Base-by-base conservation (phyloP, 2,113 vertebrate species). In the Podarcis cretensis region DNA sequence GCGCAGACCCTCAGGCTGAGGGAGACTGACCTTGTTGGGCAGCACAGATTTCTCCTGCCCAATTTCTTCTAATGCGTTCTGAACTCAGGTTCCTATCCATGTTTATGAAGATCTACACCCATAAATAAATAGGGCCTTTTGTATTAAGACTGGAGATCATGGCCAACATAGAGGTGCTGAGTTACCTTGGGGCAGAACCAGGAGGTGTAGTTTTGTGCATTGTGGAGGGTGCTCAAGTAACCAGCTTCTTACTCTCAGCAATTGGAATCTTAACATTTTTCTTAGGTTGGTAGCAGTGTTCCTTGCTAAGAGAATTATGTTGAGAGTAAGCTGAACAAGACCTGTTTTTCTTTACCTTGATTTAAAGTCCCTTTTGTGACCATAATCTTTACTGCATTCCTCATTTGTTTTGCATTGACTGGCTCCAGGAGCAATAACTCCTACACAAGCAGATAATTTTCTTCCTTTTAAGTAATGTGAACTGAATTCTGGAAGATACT, bases 401-500 rank as follows among this genome's bases (percentile, higher is more conserved):
- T 87, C 87, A 81, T 69, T 63, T 63, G 18, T 63, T 63, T 20
- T 63, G 59, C 59, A 63, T 63, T 71, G 68, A 71, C 68, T 30
- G 68, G 68, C 23, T 30, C 68, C 30, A 30, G 85, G 89, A 92
- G 79, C n/a, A n/a, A 0, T 30, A 91, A 63, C 78, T 89, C 25
- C 89, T 63, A 87, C 0, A 0, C 32, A 83, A 88, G 81, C 68
- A 92, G 89, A 84, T 93, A 86, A 80, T 90, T 93, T 92, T 68
- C 85, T 20, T 5, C 18, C 8, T 4, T 95, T 89, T 84, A 87
- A 79, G 76, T 85, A 91, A 89, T 68, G 37, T 14, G 59, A 90
- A 88, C 88, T 94, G 92, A 92, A 84, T 91, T 89, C 83, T 85
- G 91, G 89, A 94, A 88, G 84, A 91, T 23, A 59, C 54, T 90